These are phyloP conservation scores for Leptogaster cylindrica DNA, from an alignment of 2,888 invertebrate species.

Conservation along the genomic window DNA sequence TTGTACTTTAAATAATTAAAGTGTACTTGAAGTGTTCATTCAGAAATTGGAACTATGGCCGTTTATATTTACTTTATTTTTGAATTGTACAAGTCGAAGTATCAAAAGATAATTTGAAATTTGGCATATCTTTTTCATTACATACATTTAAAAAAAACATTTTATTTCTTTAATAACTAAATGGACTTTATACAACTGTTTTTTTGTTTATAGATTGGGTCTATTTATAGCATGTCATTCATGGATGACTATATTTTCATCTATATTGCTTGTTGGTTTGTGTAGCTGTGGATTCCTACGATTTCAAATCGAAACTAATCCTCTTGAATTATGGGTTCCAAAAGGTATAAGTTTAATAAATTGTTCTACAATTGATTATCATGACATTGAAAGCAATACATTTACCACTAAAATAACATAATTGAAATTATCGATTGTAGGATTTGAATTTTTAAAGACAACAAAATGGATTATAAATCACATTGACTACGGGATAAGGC, in stretches of 20 bases:
- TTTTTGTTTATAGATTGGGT: slow-evolving; percentile 65
- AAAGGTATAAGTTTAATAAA: slow-evolving; percentile 39
- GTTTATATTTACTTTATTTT: too few species aligned
- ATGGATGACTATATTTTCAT: slow-evolving; percentile 66
- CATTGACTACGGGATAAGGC: slow-evolving; percentile 69
- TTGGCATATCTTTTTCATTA: too few species aligned
- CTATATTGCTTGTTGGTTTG: slow-evolving; percentile 66
- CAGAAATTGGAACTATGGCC: too few species aligned
- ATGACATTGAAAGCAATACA: background rate
- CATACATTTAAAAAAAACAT: too few species aligned
- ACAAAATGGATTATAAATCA: slow-evolving; percentile 75
- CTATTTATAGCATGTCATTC: slow-evolving; percentile 68
- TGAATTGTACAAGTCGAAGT: too few species aligned
- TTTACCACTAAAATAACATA: too few species aligned
- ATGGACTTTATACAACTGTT: too few species aligned
- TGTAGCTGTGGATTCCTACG: slow-evolving; percentile 69
- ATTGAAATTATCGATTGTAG: too few species aligned
- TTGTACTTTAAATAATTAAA: too few species aligned
- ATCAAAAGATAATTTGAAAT: too few species aligned
- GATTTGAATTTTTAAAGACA: slow-evolving; percentile 67
- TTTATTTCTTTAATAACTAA: too few species aligned
- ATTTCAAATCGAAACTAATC: slow-evolving; percentile 77
- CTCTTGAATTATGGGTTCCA: slow-evolving; percentile 74
- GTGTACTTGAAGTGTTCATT: too few species aligned
- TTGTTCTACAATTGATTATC: background rate